These are phyloP conservation scores for Holothuria glaberrima DNA, from an alignment of 35 echinoderm and acorn worm genomes.

Conservation along the genomic window DNA sequence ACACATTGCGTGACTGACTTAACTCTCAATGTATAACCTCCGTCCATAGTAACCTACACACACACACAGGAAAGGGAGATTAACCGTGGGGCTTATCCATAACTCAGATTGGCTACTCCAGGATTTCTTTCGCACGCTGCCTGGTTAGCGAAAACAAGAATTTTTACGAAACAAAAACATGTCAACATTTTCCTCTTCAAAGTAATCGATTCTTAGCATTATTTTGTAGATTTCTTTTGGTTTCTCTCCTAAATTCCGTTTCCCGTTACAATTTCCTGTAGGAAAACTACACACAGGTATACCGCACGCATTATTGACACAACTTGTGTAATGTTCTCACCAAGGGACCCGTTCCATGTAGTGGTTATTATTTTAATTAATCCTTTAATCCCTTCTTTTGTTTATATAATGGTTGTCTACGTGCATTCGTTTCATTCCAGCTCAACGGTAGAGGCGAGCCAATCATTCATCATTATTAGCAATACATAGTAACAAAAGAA, in stretches of 20 bases:
- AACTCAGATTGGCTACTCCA: background rate
- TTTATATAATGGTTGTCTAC: too few species aligned
- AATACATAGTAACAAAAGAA: too few species aligned
- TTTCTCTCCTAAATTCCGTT: conserved; percentile 7
- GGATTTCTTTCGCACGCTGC: conserved; percentile 20
- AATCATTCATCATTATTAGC: too few species aligned
- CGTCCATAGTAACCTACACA: background rate
- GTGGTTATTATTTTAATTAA: too few species aligned
- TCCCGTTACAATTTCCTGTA: conserved; percentile 8
- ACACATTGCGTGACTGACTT: conserved; percentile 31
- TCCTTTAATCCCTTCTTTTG: too few species aligned
- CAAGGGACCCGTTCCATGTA: too few species aligned
- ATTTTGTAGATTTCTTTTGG: background rate
- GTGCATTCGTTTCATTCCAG: too few species aligned
- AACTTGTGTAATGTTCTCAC: background rate
- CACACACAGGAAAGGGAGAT: conserved; percentile 37
- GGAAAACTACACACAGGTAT: conserved; percentile 10
- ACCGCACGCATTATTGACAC: conserved; percentile 20
- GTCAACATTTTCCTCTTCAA: too few species aligned
- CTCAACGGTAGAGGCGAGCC: too few species aligned
- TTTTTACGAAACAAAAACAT: too few species aligned
- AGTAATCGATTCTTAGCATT: background rate
- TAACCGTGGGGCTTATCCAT: background rate
- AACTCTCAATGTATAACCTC: background rate
- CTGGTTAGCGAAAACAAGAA: background rate